Evolutionary conservation across 2,797 vertebrate species (phyloP).

Genomic region (Scleropages formosus): DNA sequence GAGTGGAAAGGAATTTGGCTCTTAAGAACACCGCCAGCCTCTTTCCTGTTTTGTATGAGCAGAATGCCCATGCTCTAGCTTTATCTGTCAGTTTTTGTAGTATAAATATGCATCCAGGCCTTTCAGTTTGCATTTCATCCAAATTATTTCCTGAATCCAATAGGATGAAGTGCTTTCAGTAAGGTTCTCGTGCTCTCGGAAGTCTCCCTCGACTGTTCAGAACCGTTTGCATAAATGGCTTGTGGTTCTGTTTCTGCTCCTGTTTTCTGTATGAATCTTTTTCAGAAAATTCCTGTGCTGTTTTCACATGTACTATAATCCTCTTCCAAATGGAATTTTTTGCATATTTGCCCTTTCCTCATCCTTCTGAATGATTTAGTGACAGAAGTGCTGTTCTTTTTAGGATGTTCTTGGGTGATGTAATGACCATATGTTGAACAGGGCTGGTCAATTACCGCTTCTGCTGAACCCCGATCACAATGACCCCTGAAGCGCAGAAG

Average conservation of each 20-base stretch:
- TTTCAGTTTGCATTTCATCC: neutral
- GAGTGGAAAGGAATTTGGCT: neutral
- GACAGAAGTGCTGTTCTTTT: conserved; percentile 34
- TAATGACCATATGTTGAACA: conserved; percentile 47
- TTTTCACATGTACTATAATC: conserved; percentile 22
- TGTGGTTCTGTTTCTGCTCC: neutral
- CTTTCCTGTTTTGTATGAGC: too few relatives aligned
- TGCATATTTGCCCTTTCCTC: neutral
- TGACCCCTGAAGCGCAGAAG: neutral
- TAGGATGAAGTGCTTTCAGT: neutral
- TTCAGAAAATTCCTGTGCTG: conserved; percentile 29
- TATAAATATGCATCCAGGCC: neutral
- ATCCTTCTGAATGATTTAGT: conserved; percentile 24
- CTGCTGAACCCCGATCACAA: neutral
- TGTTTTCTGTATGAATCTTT: neutral
- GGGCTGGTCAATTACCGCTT: neutral
- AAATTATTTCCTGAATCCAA: neutral
- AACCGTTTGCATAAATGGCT: neutral
- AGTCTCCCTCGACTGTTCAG: neutral
- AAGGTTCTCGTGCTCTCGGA: neutral
- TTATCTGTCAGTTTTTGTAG: neutral
- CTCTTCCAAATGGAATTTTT: neutral
- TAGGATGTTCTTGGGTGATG: conserved; percentile 34
- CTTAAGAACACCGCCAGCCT: neutral
- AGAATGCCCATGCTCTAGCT: neutral